Conservation (phyloP, 2,797 vertebrate species). For the Chelon auratus region DNA sequence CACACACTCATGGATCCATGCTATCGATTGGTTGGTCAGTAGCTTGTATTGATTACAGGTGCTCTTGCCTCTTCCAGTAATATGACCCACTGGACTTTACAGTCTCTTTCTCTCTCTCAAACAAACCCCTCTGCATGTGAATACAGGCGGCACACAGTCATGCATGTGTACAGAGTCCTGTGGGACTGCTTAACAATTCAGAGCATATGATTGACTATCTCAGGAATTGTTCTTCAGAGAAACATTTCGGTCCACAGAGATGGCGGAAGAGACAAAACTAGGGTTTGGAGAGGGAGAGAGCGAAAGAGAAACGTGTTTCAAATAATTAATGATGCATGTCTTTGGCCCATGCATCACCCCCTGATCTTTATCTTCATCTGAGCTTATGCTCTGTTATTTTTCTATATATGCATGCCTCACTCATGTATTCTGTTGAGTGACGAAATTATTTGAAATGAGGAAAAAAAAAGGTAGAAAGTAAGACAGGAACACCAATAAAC, state of each 20-base stretch:
- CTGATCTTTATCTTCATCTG: slow-evolving; percentile 30
- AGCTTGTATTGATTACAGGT: slow-evolving; percentile 52
- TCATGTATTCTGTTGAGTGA: slow-evolving; percentile 12
- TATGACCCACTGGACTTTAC: slow-evolving; percentile 15
- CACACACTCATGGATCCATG: slow-evolving; percentile 47
- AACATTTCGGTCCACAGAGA: slow-evolving; percentile 36
- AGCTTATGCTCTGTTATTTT: background rate
- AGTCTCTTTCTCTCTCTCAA: background rate
- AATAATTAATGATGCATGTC: slow-evolving; percentile 65
- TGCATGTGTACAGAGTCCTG: slow-evolving; percentile 23
- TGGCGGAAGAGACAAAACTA: slow-evolving; percentile 11
- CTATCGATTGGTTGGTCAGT: slow-evolving; percentile 52
- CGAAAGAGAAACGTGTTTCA: slow-evolving; percentile 35
- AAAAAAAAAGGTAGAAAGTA: slow-evolving; percentile 44
- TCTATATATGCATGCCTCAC: background rate
- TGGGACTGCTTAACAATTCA: slow-evolving; percentile 46
- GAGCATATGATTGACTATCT: slow-evolving; percentile 49
- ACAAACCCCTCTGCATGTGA: slow-evolving; percentile 5
- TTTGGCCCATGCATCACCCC: slow-evolving; percentile 23
- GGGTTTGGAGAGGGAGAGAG: slow-evolving; percentile 29
- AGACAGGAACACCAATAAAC: slow-evolving; percentile 13
- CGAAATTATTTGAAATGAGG: slow-evolving; percentile 60
- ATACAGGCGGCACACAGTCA: background rate
- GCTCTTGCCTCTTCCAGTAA: slow-evolving; percentile 32
- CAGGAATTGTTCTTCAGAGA: slow-evolving; percentile 47